Evolutionary conservation across 2,888 invertebrate genomes (phyloP).

Genomic region (Clistopyga incitator): DNA sequence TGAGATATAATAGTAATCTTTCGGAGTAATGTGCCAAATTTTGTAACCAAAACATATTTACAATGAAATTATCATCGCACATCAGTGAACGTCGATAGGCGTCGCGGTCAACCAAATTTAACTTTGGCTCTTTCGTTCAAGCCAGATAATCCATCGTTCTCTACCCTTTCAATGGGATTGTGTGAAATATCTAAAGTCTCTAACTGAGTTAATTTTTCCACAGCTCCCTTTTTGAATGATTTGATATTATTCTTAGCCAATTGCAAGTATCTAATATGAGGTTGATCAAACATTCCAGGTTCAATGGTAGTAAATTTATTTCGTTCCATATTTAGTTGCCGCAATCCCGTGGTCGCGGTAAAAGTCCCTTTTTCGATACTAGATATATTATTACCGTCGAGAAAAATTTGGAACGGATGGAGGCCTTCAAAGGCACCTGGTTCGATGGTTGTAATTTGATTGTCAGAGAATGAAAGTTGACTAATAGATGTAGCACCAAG

Average conservation of each 20-base stretch:
- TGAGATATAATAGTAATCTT: not conserved
- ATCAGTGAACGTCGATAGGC: conserved; percentile 2
- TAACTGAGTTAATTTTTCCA: not conserved
- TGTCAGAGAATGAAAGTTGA: not conserved
- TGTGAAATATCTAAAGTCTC: not conserved
- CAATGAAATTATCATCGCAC: not conserved
- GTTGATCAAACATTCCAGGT: not conserved
- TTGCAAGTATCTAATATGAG: not conserved
- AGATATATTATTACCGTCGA: not conserved
- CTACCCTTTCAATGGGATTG: not conserved
- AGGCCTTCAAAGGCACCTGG: conserved; percentile 6
- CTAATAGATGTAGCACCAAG: not conserved
- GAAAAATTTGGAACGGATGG: not conserved
- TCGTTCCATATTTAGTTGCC: not conserved
- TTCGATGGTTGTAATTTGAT: not conserved
- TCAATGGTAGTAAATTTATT: conserved; percentile 5
- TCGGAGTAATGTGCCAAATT: not conserved
- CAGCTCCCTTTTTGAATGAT: not conserved
- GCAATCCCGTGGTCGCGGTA: not conserved
- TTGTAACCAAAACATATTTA: not conserved
- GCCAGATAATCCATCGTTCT: not conserved
- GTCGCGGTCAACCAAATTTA: not conserved
- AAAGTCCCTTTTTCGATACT: not conserved
- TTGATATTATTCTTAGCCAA: not conserved
- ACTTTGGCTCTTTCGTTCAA: not conserved